phyloP scores from a whole-genome alignment of 2,113 vertebrate genomes.

The Cervus canadensis region DNA sequence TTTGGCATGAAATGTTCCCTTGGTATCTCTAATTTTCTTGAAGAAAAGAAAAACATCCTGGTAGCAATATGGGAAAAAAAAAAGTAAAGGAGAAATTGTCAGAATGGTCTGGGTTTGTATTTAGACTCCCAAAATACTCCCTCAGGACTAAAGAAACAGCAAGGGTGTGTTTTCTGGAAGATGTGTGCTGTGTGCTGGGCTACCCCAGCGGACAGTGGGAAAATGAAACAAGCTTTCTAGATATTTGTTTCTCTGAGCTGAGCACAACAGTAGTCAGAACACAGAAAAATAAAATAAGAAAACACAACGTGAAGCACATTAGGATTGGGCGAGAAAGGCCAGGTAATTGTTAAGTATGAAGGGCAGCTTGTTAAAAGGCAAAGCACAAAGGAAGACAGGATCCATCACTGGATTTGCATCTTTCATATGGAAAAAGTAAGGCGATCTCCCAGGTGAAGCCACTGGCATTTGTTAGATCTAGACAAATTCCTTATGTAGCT shows the following conservation, averaged over 20 bases:
- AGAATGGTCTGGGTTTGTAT: not conserved
- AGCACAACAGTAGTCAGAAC: not conserved
- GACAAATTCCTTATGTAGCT: rapidly evolving
- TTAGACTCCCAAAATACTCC: not conserved
- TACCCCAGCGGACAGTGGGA: not conserved
- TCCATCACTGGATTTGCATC: not conserved
- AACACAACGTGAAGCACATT: not conserved
- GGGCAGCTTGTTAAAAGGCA: not conserved
- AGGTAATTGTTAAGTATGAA: not conserved
- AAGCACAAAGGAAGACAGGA: not conserved
- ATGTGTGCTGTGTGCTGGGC: not conserved
- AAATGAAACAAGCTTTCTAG: not conserved
- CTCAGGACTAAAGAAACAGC: not conserved
- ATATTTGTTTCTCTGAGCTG: not conserved
- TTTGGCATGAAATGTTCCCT: too few relatives aligned
- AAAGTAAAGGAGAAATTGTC: not conserved
- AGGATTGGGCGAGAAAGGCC: not conserved
- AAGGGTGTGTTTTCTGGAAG: not conserved
- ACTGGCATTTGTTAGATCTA: not conserved
- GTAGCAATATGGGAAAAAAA: not conserved
- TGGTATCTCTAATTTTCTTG: too few relatives aligned
- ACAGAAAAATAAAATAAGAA: not conserved
- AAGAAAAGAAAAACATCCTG: not conserved
- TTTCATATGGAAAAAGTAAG: not conserved
- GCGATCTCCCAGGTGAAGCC: not conserved